Conservation (phyloP, 1,140 invertebrate genomes). For the Musca domestica region DNA sequence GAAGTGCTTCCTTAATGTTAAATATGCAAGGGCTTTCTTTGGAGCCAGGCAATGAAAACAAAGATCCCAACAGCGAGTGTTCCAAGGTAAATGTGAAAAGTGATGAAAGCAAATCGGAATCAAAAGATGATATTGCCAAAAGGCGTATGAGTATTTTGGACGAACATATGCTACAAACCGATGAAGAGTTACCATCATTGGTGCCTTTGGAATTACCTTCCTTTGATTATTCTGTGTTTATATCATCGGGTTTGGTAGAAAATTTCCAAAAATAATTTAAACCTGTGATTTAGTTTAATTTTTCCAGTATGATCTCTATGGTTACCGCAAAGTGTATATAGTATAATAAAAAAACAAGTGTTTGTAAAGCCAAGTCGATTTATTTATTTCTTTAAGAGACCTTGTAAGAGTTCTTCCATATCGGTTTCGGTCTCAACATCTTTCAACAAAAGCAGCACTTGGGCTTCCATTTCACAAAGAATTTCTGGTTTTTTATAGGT, state of each 20-base stretch:
- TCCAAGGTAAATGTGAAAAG: background rate
- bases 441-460: slow-evolving; percentile 58
- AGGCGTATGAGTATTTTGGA: slow-evolving; percentile 12
- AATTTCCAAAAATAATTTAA: slow-evolving; percentile 41
- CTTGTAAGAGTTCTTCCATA: slow-evolving; percentile 52
- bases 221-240: slow-evolving; percentile 44
- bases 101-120: background rate
- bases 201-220: slow-evolving; percentile 45
- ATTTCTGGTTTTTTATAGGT: slow-evolving; percentile 73
- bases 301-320: background rate
- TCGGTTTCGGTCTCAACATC: slow-evolving; percentile 58
- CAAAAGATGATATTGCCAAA: background rate
- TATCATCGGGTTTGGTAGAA: slow-evolving; percentile 40
- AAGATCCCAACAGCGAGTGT: background rate
- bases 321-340: background rate
- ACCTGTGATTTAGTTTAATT: background rate
- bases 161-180: background rate
- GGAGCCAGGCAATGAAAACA: background rate
- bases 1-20: slow-evolving; percentile 12
- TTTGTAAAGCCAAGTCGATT: background rate
- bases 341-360: slow-evolving; percentile 14
- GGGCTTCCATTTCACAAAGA: slow-evolving; percentile 68
- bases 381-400: slow-evolving; percentile 47
- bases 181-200: slow-evolving; percentile 30
- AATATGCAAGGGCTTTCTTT: background rate